phyloP scores from a whole-genome alignment of 2,888 invertebrate species.

The Eudemis profundana region DNA sequence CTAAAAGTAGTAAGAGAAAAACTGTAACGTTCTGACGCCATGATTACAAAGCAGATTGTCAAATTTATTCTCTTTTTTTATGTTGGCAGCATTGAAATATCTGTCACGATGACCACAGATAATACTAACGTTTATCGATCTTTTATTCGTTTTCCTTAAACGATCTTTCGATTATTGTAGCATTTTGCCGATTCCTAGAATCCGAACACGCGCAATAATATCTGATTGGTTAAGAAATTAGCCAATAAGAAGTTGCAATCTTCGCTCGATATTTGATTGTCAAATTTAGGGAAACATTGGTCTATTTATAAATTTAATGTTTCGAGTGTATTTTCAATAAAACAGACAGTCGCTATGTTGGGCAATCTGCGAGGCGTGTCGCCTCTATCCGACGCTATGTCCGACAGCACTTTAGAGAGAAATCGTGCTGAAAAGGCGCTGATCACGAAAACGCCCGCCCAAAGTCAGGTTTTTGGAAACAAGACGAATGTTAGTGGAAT shows the following conservation, averaged over 20 bases:
- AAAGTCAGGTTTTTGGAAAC: conserved; percentile 64
- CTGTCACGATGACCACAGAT: conserved; percentile 19
- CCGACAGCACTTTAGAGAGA: conserved; percentile 71
- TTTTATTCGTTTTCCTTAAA: not conserved
- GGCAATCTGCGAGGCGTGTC: conserved; percentile 70
- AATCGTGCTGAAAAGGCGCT: conserved; percentile 77
- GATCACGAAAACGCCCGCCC: conserved; percentile 70
- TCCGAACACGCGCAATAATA: conserved; percentile 9
- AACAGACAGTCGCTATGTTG: conserved; percentile 58
- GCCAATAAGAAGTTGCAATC: conserved; percentile 59
- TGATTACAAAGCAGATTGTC: conserved; percentile 87
- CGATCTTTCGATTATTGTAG: conserved; percentile 23
- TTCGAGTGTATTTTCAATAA: conserved; percentile 30
- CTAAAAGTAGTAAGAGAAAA: conserved; percentile 94
- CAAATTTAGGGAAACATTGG: conserved; percentile 52
- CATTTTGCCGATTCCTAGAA: conserved; percentile 26
- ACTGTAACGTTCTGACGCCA: conserved; percentile 98
- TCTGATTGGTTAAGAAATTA: conserved; percentile 52
- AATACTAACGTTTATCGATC: not conserved
- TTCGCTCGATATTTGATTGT: conserved; percentile 79
- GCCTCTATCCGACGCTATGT: conserved; percentile 75
- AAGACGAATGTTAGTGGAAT: conserved; percentile 56
- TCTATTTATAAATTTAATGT: conserved; percentile 70
- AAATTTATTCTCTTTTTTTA: conserved; percentile 60
- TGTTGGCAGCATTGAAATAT: conserved; percentile 54